Evolutionary conservation across 2,888 invertebrate genomes (phyloP).

Genomic region (Chamaedrilus cognettii): DNA sequence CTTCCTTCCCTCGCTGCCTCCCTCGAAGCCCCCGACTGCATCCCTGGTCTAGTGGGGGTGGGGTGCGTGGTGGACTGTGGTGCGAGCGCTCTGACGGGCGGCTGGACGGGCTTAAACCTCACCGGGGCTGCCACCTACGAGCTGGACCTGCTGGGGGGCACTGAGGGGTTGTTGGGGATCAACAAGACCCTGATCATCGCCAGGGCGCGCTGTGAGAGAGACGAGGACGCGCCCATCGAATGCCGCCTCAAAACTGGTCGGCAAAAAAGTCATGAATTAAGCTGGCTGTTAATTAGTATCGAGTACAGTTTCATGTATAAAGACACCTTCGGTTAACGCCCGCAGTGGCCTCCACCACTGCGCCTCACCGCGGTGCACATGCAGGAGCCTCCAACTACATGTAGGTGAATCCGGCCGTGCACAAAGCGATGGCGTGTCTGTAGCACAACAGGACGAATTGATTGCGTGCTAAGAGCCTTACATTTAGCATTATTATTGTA

Average conservation of each 20-base stretch:
- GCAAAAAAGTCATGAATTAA: not conserved
- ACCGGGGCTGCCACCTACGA: too few species aligned
- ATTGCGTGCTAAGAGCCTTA: too few species aligned
- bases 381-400: too few species aligned
- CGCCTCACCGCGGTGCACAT: too few species aligned
- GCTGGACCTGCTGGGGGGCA: not conserved
- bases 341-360: too few species aligned
- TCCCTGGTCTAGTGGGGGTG: constrained; percentile 10
- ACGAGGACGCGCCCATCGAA: constrained; percentile 3
- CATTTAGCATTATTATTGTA: too few species aligned
- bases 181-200: not conserved
- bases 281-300: not conserved
- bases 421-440: too few species aligned
- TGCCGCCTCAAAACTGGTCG: not conserved
- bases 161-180: not conserved
- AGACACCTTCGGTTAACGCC: too few species aligned
- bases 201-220: not conserved
- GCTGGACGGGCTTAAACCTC: not conserved
- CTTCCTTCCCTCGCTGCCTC: too few species aligned
- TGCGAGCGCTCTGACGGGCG: not conserved
- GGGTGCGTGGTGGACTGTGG: not conserved
- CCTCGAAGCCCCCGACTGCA: too few species aligned
- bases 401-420: too few species aligned
- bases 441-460: too few species aligned
- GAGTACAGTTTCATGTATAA: not conserved